Conservation (phyloP, 2,888 invertebrate genomes). For the Leucoptera coffeella region DNA sequence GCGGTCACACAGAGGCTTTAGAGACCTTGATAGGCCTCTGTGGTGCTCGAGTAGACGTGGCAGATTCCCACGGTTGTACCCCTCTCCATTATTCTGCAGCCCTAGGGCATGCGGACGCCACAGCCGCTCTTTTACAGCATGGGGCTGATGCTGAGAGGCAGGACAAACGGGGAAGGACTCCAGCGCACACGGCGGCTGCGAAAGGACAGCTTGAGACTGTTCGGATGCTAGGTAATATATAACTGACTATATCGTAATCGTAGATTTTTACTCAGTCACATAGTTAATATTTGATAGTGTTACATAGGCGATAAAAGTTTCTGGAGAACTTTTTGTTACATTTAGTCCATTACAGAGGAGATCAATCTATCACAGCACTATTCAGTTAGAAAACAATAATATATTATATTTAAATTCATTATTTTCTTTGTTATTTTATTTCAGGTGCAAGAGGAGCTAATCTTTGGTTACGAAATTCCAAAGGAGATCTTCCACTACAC, state of each 20-base stretch:
- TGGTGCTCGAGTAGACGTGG: constrained; percentile 82
- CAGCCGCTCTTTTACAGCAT: constrained; percentile 78
- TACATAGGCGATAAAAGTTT: too few species aligned
- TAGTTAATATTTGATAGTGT: too few species aligned
- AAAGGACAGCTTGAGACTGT: constrained; percentile 91
- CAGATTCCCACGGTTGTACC: constrained; percentile 92
- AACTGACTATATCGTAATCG: too few species aligned
- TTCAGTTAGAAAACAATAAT: background rate
- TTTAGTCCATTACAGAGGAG: too few species aligned
- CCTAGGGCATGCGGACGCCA: constrained; percentile 91
- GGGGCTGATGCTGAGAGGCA: constrained; percentile 90
- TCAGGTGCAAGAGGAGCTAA: constrained; percentile 65
- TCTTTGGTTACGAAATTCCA: constrained; percentile 85
- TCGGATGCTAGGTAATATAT: constrained; percentile 60
- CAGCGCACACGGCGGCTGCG: constrained; percentile 91
- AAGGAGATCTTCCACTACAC: constrained; percentile 92
- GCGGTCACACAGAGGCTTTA: constrained; percentile 89
- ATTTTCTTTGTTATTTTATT: constrained; percentile 4
- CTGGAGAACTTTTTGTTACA: too few species aligned
- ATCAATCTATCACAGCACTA: too few species aligned
- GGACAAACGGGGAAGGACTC: constrained; percentile 87
- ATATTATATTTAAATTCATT: constrained; percentile 1
- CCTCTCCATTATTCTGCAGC: constrained; percentile 96
- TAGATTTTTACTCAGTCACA: too few species aligned
- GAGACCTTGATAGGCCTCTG: constrained; percentile 83